Base-by-base conservation (phyloP, 2,888 invertebrate species). In the Sisyra terminalis region DNA sequence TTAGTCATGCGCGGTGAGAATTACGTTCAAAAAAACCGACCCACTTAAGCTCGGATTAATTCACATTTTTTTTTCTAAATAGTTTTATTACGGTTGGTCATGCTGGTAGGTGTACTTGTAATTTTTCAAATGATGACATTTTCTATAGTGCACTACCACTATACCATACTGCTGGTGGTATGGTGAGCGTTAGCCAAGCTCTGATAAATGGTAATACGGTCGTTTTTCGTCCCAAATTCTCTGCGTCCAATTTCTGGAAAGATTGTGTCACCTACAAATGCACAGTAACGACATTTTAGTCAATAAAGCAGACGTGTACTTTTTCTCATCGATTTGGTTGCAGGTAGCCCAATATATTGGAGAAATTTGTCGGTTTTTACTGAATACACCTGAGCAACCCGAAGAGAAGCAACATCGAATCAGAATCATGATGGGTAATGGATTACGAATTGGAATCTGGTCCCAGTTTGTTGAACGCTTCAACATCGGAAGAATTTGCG, bases 391-490 rank as follows among this genome's bases (percentile, higher is more conserved):
- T 24, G 72, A 71, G 13, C 47, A 50, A 10, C 64, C 71, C 0
- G 65, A 71, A 1, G 81, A 84, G 54, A 66, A 69, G 1, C 63
- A 72, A 46, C 89, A 90, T 57, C 67, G 66, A 48, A 71, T 89
- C 31, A 73, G 87, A 48, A 67, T 89, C 47, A 84, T 96, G 77
- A 83, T 85, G 54, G 97, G 97, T 46, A 97, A 97, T 61, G 97
- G 97, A 3, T 71, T 97, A 57, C 71, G 90, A 30, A 81, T 89
- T 1, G 88, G 92, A 61, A 89, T 97, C 54, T 97, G 97, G 97
- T 71, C 76, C 47, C 73, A 81, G 52, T 94, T 97, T 56, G 77
- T 83, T 2, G 73, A 83, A 43, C 74, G 79, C 40, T 85, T 84
- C 46, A 50, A 55, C 2, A 56, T 69, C 29, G 48, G 53, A 31